A percentile compares a stretch with the other conserved stretches of the same genome.
These are phyloP conservation scores for Apis laboriosa DNA, from an alignment of 1,140 invertebrate species.

Conservation along the genomic window DNA sequence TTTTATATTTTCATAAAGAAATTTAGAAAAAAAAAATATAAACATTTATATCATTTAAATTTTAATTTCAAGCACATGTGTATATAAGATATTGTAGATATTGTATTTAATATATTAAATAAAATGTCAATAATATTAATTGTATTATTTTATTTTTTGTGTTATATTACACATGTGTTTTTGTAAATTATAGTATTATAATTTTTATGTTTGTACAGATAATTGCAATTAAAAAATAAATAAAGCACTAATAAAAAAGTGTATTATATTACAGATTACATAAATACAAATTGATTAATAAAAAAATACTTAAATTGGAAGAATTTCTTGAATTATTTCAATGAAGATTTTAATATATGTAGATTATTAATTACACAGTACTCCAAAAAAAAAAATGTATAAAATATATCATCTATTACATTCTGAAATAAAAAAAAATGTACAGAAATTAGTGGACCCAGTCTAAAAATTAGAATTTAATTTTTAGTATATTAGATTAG, in stretches of 20 bases:
- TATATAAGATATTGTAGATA: neutral
- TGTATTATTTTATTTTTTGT: conserved; percentile 5
- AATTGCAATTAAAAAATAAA: neutral
- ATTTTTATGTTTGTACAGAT: conserved; percentile 7
- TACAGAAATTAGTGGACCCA: conserved; percentile 60
- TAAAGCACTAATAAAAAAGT: neutral
- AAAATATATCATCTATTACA: neutral
- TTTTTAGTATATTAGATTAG: conserved; percentile 74
- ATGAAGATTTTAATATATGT: neutral
- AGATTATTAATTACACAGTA: conserved; percentile 7
- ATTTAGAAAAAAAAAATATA: neutral
- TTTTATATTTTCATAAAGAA: conserved; percentile 23
- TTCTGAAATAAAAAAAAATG: conserved; percentile 1
- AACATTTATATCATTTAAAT: neutral
- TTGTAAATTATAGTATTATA: conserved; percentile 17
- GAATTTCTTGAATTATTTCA: conserved; percentile 51
- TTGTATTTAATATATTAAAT: conserved; percentile 34
- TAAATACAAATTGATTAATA: neutral
- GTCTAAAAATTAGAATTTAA: conserved; percentile 74
- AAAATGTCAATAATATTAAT: neutral
- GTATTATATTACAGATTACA: neutral
- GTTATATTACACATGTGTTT: neutral
- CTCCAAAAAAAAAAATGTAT: neutral
- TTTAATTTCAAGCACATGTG: neutral
- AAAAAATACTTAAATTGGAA: conserved; percentile 6